A percentile compares a stretch with the other conserved stretches of the same genome.
phyloP scores from a whole-genome alignment of 2,888 invertebrate genomes.

The Hylaea fasciaria region DNA sequence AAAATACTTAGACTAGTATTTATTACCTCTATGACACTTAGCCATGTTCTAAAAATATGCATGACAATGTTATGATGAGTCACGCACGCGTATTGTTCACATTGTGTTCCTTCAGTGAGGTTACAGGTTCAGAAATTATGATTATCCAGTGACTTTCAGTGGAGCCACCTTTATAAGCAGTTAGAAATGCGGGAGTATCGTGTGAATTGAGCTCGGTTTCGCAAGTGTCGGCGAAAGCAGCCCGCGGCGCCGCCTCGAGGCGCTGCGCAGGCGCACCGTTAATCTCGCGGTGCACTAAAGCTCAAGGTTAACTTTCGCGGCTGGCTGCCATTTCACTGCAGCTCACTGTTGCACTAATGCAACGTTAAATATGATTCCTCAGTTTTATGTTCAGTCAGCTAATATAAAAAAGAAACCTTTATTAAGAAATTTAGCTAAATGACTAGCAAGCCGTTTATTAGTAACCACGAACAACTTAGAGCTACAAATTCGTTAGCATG shows the following conservation, averaged over 20 bases:
- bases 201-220: constrained; percentile 1
- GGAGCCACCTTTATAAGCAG: not conserved
- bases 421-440: too few species aligned
- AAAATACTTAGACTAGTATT: too few species aligned
- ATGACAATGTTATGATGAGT: constrained; percentile 65
- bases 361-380: not conserved
- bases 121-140: not conserved
- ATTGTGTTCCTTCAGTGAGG: not conserved
- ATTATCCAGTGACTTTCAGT: not conserved
- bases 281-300: constrained; percentile 65
- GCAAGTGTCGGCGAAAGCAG: constrained; percentile 67
- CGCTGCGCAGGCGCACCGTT: constrained; percentile 57
- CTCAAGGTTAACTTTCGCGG: constrained; percentile 80
- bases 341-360: constrained; percentile 6
- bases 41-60: constrained; percentile 71
- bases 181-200: not conserved
- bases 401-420: too few species aligned
- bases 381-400: not conserved
- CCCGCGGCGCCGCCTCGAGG: constrained; percentile 21
- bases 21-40: constrained; percentile 44
- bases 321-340: constrained; percentile 46
- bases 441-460: too few species aligned
- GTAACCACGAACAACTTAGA: too few species aligned
- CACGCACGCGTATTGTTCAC: constrained; percentile 51
- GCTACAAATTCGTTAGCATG: too few species aligned